Percentiles rank a stretch among this genome's conserved stretches.
phyloP scores from a whole-genome alignment of 1,140 invertebrate species.

The Caenorhabditis briggsae region DNA sequence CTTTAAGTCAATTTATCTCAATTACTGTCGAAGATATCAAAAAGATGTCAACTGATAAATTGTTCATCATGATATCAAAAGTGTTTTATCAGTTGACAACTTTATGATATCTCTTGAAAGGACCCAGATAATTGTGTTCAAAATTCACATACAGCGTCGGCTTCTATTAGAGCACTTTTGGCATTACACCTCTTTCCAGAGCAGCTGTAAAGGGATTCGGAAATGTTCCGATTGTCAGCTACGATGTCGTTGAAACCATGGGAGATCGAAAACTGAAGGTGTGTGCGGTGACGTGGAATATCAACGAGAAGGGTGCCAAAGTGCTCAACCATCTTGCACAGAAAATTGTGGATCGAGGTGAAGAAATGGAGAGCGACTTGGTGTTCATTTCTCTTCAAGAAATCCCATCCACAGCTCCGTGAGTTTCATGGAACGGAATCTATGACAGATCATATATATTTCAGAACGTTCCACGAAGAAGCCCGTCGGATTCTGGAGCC shows the following conservation, averaged over 20 bases:
- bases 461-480: constrained; percentile 64
- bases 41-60: too few relatives aligned
- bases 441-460: neutral
- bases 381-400: constrained; percentile 61
- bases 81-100: too few relatives aligned
- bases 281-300: constrained; percentile 59
- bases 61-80: too few relatives aligned
- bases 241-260: constrained; percentile 51
- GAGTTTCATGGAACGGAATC: neutral
- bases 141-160: too few relatives aligned
- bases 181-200: neutral
- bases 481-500: constrained; percentile 42
- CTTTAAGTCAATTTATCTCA: too few relatives aligned
- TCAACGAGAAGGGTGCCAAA: constrained; percentile 61
- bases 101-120: too few relatives aligned
- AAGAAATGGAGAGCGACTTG: constrained; percentile 52
- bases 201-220: constrained; percentile 58
- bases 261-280: constrained; percentile 54
- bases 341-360: neutral
- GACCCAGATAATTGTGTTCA: too few relatives aligned
- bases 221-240: constrained; percentile 57
- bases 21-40: too few relatives aligned
- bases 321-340: constrained; percentile 45
- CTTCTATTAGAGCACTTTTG: too few relatives aligned
- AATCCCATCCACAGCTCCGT: constrained; percentile 54